A percentile compares a stretch with the other conserved stretches of the same genome.
Evolutionary conservation across 2,888 invertebrate species (phyloP).

Genomic region (Synanthedon tipuliformis): DNA sequence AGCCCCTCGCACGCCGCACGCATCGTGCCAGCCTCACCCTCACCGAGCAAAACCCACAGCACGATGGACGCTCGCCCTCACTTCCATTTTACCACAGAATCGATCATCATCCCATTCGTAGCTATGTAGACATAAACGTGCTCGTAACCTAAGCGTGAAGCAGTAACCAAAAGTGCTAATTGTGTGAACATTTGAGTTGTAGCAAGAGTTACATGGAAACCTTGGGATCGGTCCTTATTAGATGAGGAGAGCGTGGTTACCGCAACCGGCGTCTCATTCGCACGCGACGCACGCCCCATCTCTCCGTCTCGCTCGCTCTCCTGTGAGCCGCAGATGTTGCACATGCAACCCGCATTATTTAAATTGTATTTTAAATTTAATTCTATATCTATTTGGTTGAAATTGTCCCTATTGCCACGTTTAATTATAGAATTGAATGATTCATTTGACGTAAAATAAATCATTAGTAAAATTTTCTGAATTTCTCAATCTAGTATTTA

Average conservation of each 20-base stretch:
- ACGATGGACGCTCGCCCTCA: constrained; percentile 4
- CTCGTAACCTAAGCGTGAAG: not conserved
- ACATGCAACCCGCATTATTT: constrained; percentile 51
- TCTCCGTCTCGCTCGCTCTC: constrained; percentile 33
- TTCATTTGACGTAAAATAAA: no score
- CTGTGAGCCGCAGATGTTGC: constrained; percentile 34
- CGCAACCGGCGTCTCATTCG: constrained; percentile 49
- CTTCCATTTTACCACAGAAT: constrained; percentile 5
- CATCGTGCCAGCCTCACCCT: constrained; percentile 2
- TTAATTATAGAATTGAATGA: no score
- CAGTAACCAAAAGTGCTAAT: constrained; percentile 11
- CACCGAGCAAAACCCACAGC: not conserved
- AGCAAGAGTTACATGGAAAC: not conserved
- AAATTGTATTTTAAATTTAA: constrained; percentile 24
- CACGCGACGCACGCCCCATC: constrained; percentile 19
- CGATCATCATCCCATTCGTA: not conserved
- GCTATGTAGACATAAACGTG: not conserved
- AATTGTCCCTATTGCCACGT: no score
- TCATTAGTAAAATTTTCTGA: no score
- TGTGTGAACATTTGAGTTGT: constrained; percentile 12
- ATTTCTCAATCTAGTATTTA: no score
- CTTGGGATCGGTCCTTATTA: constrained; percentile 7
- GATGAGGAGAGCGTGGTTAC: constrained; percentile 19
- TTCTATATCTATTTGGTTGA: no score
- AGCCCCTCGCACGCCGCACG: constrained; percentile 6